Evolutionary conservation across 2,797 vertebrate genomes (phyloP), one percentile per base, ranked within the genome.

Genomic region (Aulostomus chinensis): DNA sequence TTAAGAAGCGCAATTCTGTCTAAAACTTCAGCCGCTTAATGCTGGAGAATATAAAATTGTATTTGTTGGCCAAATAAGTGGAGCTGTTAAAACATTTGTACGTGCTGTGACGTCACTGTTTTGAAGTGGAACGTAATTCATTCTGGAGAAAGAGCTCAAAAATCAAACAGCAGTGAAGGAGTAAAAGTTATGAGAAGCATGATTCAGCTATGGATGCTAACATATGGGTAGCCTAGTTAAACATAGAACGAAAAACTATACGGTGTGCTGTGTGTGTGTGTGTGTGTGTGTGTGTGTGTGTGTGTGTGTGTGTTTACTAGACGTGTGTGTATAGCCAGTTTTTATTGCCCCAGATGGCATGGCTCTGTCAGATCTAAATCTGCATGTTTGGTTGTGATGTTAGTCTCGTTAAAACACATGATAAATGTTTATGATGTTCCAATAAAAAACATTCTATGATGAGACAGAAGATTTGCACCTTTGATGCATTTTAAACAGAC

Each of bases 151-250:
- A 60, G 9, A 26, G 50, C 26, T 80, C 50, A 60, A 54, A 45
- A 17, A n/a, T n/a, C 52, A 39, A 51, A 51, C 18, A 43, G 33
- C 21, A 1, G 39, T 64, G 49, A 26, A 58, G 29, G 48, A 35
- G 20, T 13, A 17, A 58, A 32, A 68, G 63, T 87, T 79, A 81
- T 65, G 60, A 68, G 62, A 73, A 68, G 73, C 34, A 34, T 45
- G 68, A 83, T 79, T 51, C 40, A 29, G 50, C 55, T 50, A 68
- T 28, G 45, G 50, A 60, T 11, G 15, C 59, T 74, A 62, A 68
- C 86, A 80, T 68, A 82, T 73, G 73, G 68, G 46, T 62, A 63
- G 59, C 24, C 53, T 58, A 20, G 32, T 53, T 54, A 64, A 66
- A 73, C 61, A 73, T 39, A 47, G 60, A 39, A 30, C 36, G n/a